Conservation (phyloP, 1,140 invertebrate species). For the Panagrolaimus sp. region DNA sequence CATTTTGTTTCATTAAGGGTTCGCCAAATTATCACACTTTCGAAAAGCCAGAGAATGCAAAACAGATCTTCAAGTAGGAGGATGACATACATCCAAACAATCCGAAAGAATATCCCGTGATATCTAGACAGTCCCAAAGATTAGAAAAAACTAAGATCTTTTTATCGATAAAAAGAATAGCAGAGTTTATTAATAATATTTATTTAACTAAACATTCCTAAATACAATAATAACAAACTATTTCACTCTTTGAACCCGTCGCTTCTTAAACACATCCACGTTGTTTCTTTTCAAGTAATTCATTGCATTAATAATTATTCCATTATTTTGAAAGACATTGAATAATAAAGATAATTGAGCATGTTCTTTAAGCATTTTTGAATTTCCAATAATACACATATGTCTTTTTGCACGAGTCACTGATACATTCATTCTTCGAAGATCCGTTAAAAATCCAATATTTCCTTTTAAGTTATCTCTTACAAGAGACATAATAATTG, state of each 20-base stretch:
- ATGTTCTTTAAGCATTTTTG: slow-evolving; percentile 11
- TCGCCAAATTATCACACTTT: too few species aligned
- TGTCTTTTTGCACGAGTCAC: slow-evolving; percentile 44
- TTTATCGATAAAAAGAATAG: too few species aligned
- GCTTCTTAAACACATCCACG: not conserved
- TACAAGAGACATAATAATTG: slow-evolving; percentile 48
- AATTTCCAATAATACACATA: slow-evolving; percentile 30
- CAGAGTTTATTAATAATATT: too few species aligned
- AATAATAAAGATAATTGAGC: not conserved
- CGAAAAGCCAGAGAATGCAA: too few species aligned
- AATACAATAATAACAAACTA: not conserved
- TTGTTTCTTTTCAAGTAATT: not conserved
- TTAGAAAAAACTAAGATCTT: too few species aligned
- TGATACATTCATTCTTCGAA: slow-evolving; percentile 39
- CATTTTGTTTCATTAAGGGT: too few species aligned
- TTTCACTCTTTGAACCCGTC: not conserved
- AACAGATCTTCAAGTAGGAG: too few species aligned
- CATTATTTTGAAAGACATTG: not conserved
- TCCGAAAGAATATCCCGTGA: too few species aligned
- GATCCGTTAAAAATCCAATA: slow-evolving; percentile 36
- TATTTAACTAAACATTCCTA: not conserved
- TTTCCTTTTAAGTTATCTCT: slow-evolving; percentile 28
- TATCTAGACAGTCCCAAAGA: too few species aligned
- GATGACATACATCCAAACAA: too few species aligned
- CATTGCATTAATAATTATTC: not conserved